phyloP scores from a whole-genome alignment of 2,113 vertebrate species.

The Zosterops pallidus region DNA sequence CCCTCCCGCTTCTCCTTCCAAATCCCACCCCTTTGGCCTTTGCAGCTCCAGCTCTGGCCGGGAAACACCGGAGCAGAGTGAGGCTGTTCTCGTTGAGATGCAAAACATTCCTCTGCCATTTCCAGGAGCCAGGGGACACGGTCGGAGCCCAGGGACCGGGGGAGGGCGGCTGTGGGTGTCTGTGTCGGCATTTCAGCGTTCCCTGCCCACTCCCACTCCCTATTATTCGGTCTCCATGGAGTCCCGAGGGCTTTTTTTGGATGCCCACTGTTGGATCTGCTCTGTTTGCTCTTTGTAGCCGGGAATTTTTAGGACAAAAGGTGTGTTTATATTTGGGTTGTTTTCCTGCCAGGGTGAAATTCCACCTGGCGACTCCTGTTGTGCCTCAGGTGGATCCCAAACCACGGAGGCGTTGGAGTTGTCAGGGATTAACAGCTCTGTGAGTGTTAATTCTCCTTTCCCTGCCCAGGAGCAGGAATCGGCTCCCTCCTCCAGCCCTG shows the following conservation, averaged over 20 bases:
- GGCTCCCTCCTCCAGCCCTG: background rate
- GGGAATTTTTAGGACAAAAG: background rate
- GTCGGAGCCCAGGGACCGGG: background rate
- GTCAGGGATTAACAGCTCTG: background rate
- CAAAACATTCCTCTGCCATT: background rate
- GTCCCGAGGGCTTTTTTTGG: background rate
- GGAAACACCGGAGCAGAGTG: background rate
- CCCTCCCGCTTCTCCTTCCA: background rate
- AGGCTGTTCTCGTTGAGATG: background rate
- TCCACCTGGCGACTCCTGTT: background rate
- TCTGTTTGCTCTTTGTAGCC: background rate
- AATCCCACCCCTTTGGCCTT: background rate
- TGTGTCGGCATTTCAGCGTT: background rate
- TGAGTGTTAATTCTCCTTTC: background rate
- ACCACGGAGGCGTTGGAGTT: background rate
- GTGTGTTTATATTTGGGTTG: background rate
- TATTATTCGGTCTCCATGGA: background rate
- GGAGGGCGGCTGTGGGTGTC: rapidly evolving
- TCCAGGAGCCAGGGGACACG: background rate
- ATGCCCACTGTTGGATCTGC: background rate
- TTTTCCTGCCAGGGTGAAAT: background rate
- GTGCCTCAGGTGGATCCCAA: background rate
- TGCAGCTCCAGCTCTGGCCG: background rate
- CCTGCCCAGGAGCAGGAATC: background rate
- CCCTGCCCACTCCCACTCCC: background rate